Evolutionary conservation across 2,888 invertebrate species (phyloP), one percentile per base, ranked within the genome.

Genomic region (Polyommatus iphigenia): DNA sequence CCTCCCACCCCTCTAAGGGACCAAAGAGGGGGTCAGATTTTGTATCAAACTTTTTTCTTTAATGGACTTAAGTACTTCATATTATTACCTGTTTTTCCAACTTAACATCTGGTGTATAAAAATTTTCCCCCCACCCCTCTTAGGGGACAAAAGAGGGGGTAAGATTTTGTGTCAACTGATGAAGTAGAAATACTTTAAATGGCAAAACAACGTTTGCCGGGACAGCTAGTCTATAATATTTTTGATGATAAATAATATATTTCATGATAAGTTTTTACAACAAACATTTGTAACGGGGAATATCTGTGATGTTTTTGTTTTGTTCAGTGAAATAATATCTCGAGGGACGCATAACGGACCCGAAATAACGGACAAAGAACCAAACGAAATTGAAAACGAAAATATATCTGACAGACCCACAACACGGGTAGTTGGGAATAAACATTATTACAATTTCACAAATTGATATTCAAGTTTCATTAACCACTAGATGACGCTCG

Each of bases 321-420:
- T 46, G 75, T 75, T 75, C 46, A 29, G 75, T 29, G 54, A 75
- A 75, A 75, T 75, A 54, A 75, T 32, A 75, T 75, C 75, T 54
- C 75, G 46, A 41, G 75, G 75, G 75, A 54, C 54, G 18, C 46
- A 73, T 46, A 73, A 41, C 73, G 46, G 73, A 46, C 13, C 46
- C 46, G 73, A 73, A 73, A 73, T 73, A 75, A 75, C 29, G 75
- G 75, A 75, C 75, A 54, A 75, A 75, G 75, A 67, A 50, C 54
- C 7, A 18, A 50, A 29, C 54, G 29, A 75, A 75, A 75, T 75
- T 75, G 75, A 75, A 75, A 75, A 75, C 29, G 24, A 29, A 29
- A 75, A 46, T 73, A 73, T 41, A 73, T 73, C 73, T 10, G 73
- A 73, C 46, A 46, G 29, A 29, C 67, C 67, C 29, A 67, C 24